These are phyloP conservation scores for Oreotrochilus melanogaster DNA, from an alignment of 2,113 vertebrate species.

Conservation along the genomic window DNA sequence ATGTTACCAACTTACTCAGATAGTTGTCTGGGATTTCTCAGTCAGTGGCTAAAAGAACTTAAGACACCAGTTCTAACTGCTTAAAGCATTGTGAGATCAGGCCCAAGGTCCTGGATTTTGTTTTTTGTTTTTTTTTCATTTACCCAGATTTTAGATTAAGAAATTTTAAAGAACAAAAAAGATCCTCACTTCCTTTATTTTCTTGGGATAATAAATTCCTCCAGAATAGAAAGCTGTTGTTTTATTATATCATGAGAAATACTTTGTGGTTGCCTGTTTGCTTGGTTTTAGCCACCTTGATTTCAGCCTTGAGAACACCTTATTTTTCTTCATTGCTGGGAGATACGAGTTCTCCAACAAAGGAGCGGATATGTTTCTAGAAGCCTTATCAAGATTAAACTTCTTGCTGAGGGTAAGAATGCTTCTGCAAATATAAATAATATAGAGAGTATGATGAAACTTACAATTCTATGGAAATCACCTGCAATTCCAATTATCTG, in stretches of 20 bases:
- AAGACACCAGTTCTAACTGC: neutral
- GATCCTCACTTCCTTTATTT: neutral
- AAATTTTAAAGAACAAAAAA: neutral
- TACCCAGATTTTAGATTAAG: neutral
- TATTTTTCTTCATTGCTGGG: constrained; percentile 97
- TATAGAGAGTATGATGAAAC: neutral
- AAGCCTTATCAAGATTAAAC: constrained; percentile 94
- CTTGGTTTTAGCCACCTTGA: constrained; percentile 89
- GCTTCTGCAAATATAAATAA: neutral
- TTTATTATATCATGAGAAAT: neutral
- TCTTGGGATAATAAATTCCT: neutral
- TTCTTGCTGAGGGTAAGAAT: constrained; percentile 91
- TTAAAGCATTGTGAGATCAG: neutral
- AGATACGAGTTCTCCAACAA: constrained; percentile 98
- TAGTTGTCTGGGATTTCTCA: constrained; percentile 5
- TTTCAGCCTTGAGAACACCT: constrained; percentile 93
- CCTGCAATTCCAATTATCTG: neutral
- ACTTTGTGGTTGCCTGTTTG: neutral
- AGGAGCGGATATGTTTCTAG: constrained; percentile 95
- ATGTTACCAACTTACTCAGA: neutral
- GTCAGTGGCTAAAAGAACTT: neutral
- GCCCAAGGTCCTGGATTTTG: neutral
- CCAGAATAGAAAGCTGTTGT: neutral
- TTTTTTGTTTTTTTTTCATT: neutral
- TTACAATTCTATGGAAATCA: neutral